Evolutionary conservation across 2,888 invertebrate species (phyloP), one percentile per base, ranked within the genome.

Genomic region (Lithophane semibrunnea): DNA sequence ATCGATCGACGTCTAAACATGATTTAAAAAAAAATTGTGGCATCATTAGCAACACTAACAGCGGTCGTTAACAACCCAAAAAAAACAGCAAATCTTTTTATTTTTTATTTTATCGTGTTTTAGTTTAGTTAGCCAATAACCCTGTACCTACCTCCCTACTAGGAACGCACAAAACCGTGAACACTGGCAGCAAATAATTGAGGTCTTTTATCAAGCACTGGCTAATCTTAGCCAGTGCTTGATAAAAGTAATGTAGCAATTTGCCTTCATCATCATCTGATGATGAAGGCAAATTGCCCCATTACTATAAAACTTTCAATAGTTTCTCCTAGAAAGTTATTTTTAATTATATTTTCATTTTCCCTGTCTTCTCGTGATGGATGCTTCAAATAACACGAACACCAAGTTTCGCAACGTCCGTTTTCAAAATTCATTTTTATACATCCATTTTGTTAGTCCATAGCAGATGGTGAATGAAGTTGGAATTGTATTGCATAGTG

Each of bases 401-500:
- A 18, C 60, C 12, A 56, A 64, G 58, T 82, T 74, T 75, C 65
- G 29, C 74, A 84, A 83, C 79, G 52, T 77, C 75, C 84, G 82
- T 65, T 79, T 86, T 66, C 74, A 72, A 84, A 80, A 83, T 83
- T 84, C 78, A 80, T 85, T 80, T 83, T 82, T 63, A 74, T 79
- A 68, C 73, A 70, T 49, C 54, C 80, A 73, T 81, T 79, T 69
- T 75, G 67, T 66, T 67, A 58, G 70, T 21, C 12, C 54, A 72
- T 74, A 60, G 65, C 88, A 88, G 86, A 69, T 88, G 88, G 84
- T 52, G 58, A 61, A 80, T 79, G 78, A 29, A 73, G 72, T 63
- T 42, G 73, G 29, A 37, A 54, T 72, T 72, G 68, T 81, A 73
- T 77, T 67, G 83, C 80, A 84, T 67, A 71, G 65, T 88, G 87